Evolutionary conservation across 2,888 invertebrate species (phyloP).

Genomic region (Conomelus anceps): DNA sequence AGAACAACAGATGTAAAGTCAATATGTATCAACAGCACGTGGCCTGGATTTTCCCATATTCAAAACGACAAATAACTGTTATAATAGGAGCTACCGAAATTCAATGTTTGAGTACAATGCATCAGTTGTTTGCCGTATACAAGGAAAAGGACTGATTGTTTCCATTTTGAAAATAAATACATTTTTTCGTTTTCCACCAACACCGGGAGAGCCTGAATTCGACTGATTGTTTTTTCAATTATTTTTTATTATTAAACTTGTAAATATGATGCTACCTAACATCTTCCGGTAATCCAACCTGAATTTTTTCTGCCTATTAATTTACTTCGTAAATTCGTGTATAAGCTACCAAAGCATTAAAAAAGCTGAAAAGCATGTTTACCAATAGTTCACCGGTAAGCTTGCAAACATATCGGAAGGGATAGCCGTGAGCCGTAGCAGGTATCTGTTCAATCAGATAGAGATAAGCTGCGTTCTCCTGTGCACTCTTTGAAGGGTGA

Average conservation of each 20-base stretch:
- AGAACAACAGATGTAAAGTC: not conserved
- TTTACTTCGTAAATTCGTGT: too few species aligned
- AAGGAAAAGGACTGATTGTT: not conserved
- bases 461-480: too few species aligned
- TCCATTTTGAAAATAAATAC: not conserved
- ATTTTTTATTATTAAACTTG: not conserved
- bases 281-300: too few species aligned
- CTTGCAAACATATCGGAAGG: too few species aligned
- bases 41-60: not conserved
- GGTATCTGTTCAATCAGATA: too few species aligned
- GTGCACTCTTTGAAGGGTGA: too few species aligned
- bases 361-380: too few species aligned
- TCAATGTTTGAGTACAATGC: not conserved
- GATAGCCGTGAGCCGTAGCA: too few species aligned
- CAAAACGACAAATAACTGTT: not conserved
- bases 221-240: not conserved
- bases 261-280: not conserved
- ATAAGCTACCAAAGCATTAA: too few species aligned
- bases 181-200: not conserved
- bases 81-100: not conserved
- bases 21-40: not conserved
- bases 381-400: too few species aligned
- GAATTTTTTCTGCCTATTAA: too few species aligned
- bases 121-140: not conserved
- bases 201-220: not conserved